Evolutionary conservation across 2,113 vertebrate species (phyloP), one percentile per base, ranked within the genome.

Genomic region (Ammodytes marinus): DNA sequence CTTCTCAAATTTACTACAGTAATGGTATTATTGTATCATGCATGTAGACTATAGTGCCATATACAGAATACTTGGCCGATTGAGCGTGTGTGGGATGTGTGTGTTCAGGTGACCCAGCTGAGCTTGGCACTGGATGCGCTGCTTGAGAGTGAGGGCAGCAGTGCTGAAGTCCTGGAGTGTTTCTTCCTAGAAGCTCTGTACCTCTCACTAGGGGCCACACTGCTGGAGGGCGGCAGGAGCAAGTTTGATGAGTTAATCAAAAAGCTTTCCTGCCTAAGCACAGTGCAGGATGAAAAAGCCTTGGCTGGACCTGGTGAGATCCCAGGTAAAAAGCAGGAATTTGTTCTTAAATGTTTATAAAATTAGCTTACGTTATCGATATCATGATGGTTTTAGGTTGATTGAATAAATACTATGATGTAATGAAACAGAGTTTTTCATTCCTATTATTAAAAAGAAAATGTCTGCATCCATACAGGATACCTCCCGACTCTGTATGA

Each of bases 151-250:
- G 94, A 96, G 54, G 55, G 75, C 0, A 88, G 93, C 52, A 93
- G 88, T 19, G 69, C 81, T 0, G 93, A 96, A 14, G 92, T 97
- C 19, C 87, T 99, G 69, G 98, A 99, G 80, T 95, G 96, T 90
- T 96, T 91, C 91, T 99, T 99, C 91, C 86, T 99, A 74, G 98
- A 99, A 91, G 97, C 98, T 12, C 91, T 99, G 12, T 99, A 96
- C 86, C 97, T 92, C 60, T 99, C 98, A 0, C 93, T 99, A 19
- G 98, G 98, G 0, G 96, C 96, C 53, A 75, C 94, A 6, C 94
- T 99, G 69, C 87, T 98, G 1, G 97, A 97, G 12, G 71, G 59
- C 0, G 95, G 88, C n/a, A 93, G 96, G 86, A 39, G 78, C 3
- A 96, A 92, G 78, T 99, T 99, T 84, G 98, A 99, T 39, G 95